Evolutionary conservation across 1,140 invertebrate species (phyloP).

Genomic region (Caenorhabditis inopinata): DNA sequence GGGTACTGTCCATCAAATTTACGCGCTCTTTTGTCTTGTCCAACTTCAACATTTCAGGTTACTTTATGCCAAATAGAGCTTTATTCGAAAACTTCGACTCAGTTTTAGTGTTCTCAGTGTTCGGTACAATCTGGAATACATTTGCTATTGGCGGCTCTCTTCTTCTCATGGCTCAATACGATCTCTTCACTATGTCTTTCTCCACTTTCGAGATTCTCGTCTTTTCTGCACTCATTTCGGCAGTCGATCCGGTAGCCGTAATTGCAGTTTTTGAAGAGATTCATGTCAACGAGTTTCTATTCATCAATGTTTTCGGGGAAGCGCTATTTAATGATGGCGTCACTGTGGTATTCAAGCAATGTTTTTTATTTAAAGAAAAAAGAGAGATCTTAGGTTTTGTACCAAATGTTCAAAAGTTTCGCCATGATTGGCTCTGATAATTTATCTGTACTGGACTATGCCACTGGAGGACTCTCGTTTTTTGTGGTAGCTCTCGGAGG

Average conservation of each 20-base stretch:
- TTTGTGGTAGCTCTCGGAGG: constrained; percentile 89
- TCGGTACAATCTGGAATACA: constrained; percentile 54
- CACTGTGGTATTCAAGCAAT: constrained; percentile 75
- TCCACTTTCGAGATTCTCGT: constrained; percentile 81
- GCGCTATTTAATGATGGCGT: constrained; percentile 94
- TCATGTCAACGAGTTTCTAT: constrained; percentile 89
- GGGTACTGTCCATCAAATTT: constrained; percentile 66
- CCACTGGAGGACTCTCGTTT: constrained; percentile 83
- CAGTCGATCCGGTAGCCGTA: constrained; percentile 93
- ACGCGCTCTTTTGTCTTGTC: neutral
- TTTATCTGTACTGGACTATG: constrained; percentile 70
- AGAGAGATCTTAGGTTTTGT: constrained; percentile 71
- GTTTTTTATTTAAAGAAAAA: neutral
- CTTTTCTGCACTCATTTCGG: constrained; percentile 93
- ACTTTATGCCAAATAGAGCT: constrained; percentile 58
- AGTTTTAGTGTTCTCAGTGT: constrained; percentile 50
- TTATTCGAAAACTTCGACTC: constrained; percentile 58
- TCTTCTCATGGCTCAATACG: constrained; percentile 15
- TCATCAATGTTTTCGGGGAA: constrained; percentile 98
- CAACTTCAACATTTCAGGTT: constrained; percentile 41
- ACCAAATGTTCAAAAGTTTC: constrained; percentile 91
- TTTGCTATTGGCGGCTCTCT: constrained; percentile 50
- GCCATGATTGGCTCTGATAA: constrained; percentile 65
- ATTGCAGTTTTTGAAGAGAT: constrained; percentile 95
- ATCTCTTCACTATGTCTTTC: constrained; percentile 45